A percentile compares a stretch with the other conserved stretches of the same genome.
These are phyloP conservation scores for Heliothis subflexa DNA, from an alignment of 1,140 invertebrate species.

Conservation along the genomic window DNA sequence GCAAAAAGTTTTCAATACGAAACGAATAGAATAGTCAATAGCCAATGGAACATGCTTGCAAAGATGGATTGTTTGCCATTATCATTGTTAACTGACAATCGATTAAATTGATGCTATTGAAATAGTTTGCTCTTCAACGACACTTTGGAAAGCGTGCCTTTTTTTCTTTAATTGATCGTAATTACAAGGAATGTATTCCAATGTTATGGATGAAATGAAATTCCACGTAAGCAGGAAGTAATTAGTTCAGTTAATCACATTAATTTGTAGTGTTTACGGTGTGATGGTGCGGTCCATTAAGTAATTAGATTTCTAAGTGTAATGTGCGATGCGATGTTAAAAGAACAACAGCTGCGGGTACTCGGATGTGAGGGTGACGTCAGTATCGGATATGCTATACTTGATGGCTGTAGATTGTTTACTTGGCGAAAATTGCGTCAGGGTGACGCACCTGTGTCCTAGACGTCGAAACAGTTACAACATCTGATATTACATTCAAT, in stretches of 20 bases:
- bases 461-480: constrained; percentile 10
- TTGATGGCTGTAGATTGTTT: constrained; percentile 29
- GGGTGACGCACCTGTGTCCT: constrained; percentile 34
- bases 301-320: constrained; percentile 35
- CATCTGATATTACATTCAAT: constrained; percentile 6
- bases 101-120: constrained; percentile 19
- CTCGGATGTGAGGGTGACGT: constrained; percentile 31
- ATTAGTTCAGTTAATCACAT: constrained; percentile 30
- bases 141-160: constrained; percentile 5
- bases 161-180: background rate
- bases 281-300: constrained; percentile 29
- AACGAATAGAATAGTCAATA: constrained; percentile 25
- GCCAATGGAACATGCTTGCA: background rate
- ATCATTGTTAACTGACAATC: constrained; percentile 32
- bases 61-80: constrained; percentile 39
- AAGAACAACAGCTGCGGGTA: constrained; percentile 16
- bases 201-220: constrained; percentile 18
- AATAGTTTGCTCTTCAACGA: constrained; percentile 3
- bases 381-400: constrained; percentile 21
- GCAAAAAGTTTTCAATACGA: constrained; percentile 21
- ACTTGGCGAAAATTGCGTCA: constrained; percentile 12
- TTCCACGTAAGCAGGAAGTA: constrained; percentile 21
- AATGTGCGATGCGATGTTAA: constrained; percentile 20
- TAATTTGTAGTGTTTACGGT: constrained; percentile 21
- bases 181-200: constrained; percentile 4